Evolutionary conservation across 2,797 vertebrate species (phyloP), one percentile per base, ranked within the genome.

Genomic region (Ctenochaetus hawaiiensis): DNA sequence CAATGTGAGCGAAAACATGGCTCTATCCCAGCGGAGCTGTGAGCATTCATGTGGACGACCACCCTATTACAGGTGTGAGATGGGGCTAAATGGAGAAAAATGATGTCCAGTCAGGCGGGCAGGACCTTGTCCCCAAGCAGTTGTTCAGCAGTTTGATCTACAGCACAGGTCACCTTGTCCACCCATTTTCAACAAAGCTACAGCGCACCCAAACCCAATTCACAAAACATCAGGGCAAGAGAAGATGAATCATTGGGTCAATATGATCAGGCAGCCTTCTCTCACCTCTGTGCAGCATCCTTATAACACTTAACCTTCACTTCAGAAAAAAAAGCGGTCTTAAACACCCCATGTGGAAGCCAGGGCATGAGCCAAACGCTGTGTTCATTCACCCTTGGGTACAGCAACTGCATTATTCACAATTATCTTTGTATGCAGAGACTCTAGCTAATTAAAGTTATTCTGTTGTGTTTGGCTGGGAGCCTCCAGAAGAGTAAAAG

Each of bases 41-140:
- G 78, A 85, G 87, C 90, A 77, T 85, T 91, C 86, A 90, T 87
- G 90, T 91, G 90, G 83, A 94, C 88, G 76, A 87, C 81, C 72
- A 80, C 80, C 82, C 90, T 87, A 91, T 93, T 91, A 91, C 88
- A 94, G 90, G 92, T 91, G 92, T 83, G 83, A 88, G 92, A 91
- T 87, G 80, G 80, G 77, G 88, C 89, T 92, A 91, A 92, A 93
- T 90, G 88, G 91, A 92, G 92, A 93, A 93, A 93, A 92, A 93
- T 91, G 87, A 91, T 87, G 81, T 90, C 87, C 87, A 91, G 89
- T 91, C 92, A 92, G 82, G 90, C 85, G 49, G 85, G 73, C 85
- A 87, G 77, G 80, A 91, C 82, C 90, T 75, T 83, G 88, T 93
- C 92, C 91, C 92, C 73, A 65, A 92, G 82, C 91, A 91, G 92